phyloP scores from a whole-genome alignment of 2,888 invertebrate genomes.

The Tetragonisca angustula region DNA sequence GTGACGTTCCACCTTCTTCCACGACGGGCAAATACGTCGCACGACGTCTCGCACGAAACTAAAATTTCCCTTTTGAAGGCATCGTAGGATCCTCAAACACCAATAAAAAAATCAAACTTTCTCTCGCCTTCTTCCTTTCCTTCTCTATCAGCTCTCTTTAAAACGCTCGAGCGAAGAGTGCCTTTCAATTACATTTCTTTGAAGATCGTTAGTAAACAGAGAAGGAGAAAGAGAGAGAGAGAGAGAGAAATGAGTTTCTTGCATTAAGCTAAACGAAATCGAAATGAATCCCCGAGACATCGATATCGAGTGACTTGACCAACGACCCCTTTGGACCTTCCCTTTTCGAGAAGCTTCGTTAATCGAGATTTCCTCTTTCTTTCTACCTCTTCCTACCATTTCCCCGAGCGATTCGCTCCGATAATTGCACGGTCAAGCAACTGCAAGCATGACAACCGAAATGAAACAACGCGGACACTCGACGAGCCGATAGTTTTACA shows the following conservation, averaged over 20 bases:
- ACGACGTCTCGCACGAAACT: conserved; percentile 24
- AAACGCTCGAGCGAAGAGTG: conserved; percentile 2
- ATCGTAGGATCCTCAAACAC: background rate
- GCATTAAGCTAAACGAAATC: background rate
- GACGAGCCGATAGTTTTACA: background rate
- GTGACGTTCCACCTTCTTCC: background rate
- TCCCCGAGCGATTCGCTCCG: background rate
- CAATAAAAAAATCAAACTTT: conserved; percentile 10
- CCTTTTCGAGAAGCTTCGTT: background rate
- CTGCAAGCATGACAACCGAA: too few species aligned
- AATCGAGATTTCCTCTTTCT: background rate
- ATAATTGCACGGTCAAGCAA: conserved; percentile 4
- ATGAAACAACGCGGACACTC: background rate
- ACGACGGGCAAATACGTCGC: background rate
- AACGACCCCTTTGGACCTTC: background rate
- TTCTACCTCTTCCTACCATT: too few species aligned
- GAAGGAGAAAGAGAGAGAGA: too few species aligned
- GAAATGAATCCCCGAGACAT: background rate
- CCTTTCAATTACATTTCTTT: conserved; percentile 20
- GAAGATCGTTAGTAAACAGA: conserved; percentile 24
- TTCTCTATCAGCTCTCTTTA: background rate
- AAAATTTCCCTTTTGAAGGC: conserved; percentile 30
- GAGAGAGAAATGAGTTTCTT: conserved; percentile 3
- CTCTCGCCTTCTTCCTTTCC: background rate
- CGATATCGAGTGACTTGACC: background rate